phyloP scores from a whole-genome alignment of 2,113 vertebrate genomes.

The Tapirus terrestris region DNA sequence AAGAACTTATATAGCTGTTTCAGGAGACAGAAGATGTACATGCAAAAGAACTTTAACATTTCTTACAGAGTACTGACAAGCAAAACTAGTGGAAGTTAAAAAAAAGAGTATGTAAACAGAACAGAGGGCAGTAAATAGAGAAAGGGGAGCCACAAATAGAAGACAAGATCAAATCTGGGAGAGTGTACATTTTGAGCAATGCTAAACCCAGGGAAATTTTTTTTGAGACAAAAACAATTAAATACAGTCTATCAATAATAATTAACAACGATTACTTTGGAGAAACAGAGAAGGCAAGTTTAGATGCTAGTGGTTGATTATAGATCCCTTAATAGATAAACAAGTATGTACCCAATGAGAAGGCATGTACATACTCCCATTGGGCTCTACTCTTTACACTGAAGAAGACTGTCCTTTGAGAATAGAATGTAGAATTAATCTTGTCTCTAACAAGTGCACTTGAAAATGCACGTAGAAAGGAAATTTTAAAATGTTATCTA shows the following conservation, averaged over 20 bases:
- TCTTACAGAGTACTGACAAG: constrained; percentile 27
- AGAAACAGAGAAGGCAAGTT: constrained; percentile 61
- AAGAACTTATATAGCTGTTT: constrained; percentile 23
- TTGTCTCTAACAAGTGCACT: not conserved
- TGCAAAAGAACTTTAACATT: constrained; percentile 6
- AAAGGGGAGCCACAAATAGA: not conserved
- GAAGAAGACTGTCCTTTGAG: constrained; percentile 24
- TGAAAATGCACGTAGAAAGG: constrained; percentile 44
- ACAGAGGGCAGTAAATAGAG: not conserved
- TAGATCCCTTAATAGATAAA: not conserved
- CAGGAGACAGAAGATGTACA: not conserved
- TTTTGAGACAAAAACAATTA: constrained; percentile 4
- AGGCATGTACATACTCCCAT: not conserved
- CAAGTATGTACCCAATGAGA: not conserved
- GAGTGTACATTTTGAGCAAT: not conserved
- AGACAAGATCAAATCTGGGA: not conserved
- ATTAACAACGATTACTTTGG: constrained; percentile 48
- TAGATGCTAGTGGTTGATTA: not conserved
- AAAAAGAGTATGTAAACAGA: not conserved
- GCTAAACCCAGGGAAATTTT: not conserved
- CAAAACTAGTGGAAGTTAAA: constrained; percentile 2
- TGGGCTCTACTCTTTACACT: not conserved
- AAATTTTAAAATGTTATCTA: not conserved
- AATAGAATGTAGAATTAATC: not conserved
- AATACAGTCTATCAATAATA: not conserved